Evolutionary conservation across 2,113 vertebrate genomes (phyloP), one percentile per base, ranked within the genome.

Genomic region (Stigmatopora argus): DNA sequence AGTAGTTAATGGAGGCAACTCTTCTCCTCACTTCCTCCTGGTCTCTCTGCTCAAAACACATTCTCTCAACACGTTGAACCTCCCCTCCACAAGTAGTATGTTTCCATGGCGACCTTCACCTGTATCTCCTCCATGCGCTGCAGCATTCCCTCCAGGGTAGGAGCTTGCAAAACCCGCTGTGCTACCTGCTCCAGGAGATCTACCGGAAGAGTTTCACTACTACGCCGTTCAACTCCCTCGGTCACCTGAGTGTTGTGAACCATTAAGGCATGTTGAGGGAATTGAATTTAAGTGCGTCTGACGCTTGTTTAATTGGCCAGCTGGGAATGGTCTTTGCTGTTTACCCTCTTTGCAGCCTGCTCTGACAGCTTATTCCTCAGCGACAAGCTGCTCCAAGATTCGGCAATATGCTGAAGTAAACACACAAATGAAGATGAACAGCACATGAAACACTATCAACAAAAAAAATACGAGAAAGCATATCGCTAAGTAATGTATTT

Each of bases 51-150:
- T 64, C 79, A 73, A 26, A 62, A 65, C 19, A 63, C 7, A 35
- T 67, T 62, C 51, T 13, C 66, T 45, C 34, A 69, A 61, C 26
- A 48, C 1, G 55, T 1, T 23, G 18, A 48, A 71, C 78, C 76
- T 87, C 79, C 75, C 21, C 13, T 23, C 49, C 49, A 72, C 59
- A 2, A 23, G 7, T 0, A 11, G 62, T 73, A 69, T 62, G 74
- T 83, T 85, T 69, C 21, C 8, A 11, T 53, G 7, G 52, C 14
- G n/a, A 35, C 14, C 15, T 41, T 55, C 86, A 98, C 97, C 90
- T 99, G 96, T 65, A 99, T 98, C 83, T 98, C 94, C 81, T 98
- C 94, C 93, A 99, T 93, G 74, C 94, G 92, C 70, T 90, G 89
- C 80, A 97, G 89, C 94, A 98, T 96, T 62, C 71, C 88, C 81